A percentile compares a stretch with the other conserved stretches of the same genome.
These are phyloP conservation scores for Psix sp. DNA, from an alignment of 1,140 invertebrate genomes.

Conservation along the genomic window DNA sequence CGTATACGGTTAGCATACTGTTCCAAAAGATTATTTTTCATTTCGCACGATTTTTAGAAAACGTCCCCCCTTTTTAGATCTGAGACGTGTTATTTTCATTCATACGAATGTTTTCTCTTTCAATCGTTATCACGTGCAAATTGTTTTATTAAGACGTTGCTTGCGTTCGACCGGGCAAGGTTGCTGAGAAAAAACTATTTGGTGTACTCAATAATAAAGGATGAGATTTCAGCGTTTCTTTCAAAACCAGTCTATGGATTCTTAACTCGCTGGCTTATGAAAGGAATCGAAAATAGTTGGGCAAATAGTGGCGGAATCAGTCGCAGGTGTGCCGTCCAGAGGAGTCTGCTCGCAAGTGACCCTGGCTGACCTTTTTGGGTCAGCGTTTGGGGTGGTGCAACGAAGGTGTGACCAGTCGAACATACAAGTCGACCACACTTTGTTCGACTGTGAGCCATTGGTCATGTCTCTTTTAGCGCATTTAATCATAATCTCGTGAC, in stretches of 20 bases:
- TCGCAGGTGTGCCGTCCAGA: conserved; percentile 31
- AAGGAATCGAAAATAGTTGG: conserved; percentile 23
- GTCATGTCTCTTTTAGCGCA: too few species aligned
- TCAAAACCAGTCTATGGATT: conserved; percentile 4
- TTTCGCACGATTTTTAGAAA: too few species aligned
- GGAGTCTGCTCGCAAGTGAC: conserved; percentile 22
- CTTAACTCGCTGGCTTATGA: conserved; percentile 19
- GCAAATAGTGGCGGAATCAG: conserved; percentile 19
- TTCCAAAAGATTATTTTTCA: too few species aligned
- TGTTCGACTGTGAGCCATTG: background rate
- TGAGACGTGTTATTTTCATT: too few species aligned
- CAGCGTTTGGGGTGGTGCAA: conserved; percentile 26
- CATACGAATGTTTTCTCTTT: too few species aligned
- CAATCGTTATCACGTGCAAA: too few species aligned
- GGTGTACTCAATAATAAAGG: conserved; percentile 1
- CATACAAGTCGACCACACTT: background rate
- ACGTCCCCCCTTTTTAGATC: too few species aligned
- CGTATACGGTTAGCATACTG: too few species aligned
- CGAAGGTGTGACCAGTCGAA: conserved; percentile 24
- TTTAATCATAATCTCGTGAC: too few species aligned
- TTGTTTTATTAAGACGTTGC: too few species aligned
- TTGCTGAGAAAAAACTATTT: conserved; percentile 2
- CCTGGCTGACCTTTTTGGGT: conserved; percentile 41
- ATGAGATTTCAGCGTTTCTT: conserved; percentile 32
- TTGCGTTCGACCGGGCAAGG: too few species aligned